Evolutionary conservation across 2,113 vertebrate genomes (phyloP), one percentile per base, ranked within the genome.

Genomic region (Entomyzon cyanotis): DNA sequence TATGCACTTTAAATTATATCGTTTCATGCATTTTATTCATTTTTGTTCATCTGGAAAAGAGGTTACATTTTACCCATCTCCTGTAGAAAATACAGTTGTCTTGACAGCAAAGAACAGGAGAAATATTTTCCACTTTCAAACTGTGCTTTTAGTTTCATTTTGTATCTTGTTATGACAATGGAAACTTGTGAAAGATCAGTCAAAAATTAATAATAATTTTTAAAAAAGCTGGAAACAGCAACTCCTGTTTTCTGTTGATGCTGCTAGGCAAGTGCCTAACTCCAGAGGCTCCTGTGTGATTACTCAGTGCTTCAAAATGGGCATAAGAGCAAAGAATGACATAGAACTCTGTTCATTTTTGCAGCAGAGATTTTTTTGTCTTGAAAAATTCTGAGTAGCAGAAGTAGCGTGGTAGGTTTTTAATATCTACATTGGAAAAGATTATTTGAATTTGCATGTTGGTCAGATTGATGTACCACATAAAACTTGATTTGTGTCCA

Each of bases 91-190:
- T 46, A 42, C 8, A 69, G 37, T 73, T 96, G 65, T 89, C 87
- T 91, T 95, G 89, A 87, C 81, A 91, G 89, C 56, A 87, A 92
- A 94, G 80, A 96, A 60, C 42, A 82, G 58, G 65, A 91, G 50
- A 94, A 93, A 86, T 94, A 64, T 70, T 91, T 92, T 76, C 28
- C 20, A 22, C 35, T 92, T 89, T 71, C n/a, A 53, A 64, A 75
- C 8, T 69, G 22, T 71, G 53, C 22, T 94, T 89, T 93, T 87
- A 58, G 93, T 93, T 96, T 87, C 49, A 53, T 85, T 85, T 78
- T 50, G 31, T 87, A 65, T 90, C 62, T 87, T 89, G 25, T 71
- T 92, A 79, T 93, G 91, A 89, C 87, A 93, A 75, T 65, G 37
- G 74, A 65, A 94, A 82, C 55, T 73, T 62, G 39, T 87, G 69